phyloP scores from a whole-genome alignment of 2,888 invertebrate species.

The Trissolcus brochymenae region DNA sequence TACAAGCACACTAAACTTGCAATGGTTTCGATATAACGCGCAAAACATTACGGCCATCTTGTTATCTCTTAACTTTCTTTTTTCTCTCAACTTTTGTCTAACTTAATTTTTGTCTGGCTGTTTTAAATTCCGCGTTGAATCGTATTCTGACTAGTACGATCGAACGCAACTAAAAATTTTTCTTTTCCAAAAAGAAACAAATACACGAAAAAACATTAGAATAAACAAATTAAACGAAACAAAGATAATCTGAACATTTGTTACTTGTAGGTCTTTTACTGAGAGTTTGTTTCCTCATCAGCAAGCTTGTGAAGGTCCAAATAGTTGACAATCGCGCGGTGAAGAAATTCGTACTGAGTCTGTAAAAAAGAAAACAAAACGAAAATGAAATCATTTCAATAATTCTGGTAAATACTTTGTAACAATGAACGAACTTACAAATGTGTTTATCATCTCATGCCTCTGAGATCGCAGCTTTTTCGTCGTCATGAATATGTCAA shows the following conservation, averaged over 20 bases:
- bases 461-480: conserved; percentile 91
- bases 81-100: background rate
- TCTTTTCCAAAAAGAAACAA: conserved; percentile 7
- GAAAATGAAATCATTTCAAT: background rate
- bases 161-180: conserved; percentile 16
- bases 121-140: conserved; percentile 24
- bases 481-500: conserved; percentile 90
- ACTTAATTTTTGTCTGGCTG: conserved; percentile 31
- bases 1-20: conserved; percentile 57
- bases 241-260: background rate
- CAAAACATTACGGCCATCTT: conserved; percentile 51
- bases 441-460: conserved; percentile 88
- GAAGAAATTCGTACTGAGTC: conserved; percentile 95
- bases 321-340: conserved; percentile 93
- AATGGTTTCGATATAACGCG: conserved; percentile 48
- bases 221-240: conserved; percentile 15
- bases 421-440: conserved; percentile 80
- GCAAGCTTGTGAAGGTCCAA: conserved; percentile 89
- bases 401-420: background rate
- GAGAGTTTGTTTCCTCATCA: conserved; percentile 76
- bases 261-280: conserved; percentile 62
- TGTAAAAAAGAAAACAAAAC: conserved; percentile 73
- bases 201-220: conserved; percentile 4
- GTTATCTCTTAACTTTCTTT: conserved; percentile 10
- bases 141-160: conserved; percentile 57